Evolutionary conservation across 2,113 vertebrate genomes (phyloP).

Genomic region (Tragelaphus scriptus): DNA sequence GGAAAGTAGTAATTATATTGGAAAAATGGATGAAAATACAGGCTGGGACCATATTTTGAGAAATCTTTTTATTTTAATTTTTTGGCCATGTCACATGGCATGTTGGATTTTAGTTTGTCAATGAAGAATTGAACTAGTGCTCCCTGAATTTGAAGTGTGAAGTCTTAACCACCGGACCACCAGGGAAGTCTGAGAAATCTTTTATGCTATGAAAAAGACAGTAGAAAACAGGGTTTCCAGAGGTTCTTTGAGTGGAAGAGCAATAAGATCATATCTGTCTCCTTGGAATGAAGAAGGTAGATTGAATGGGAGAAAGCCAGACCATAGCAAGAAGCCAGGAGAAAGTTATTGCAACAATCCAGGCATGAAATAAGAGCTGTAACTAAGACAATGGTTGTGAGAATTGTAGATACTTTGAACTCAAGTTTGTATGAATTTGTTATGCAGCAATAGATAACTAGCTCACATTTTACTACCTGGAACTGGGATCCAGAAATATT

Average conservation of each 20-base stretch:
- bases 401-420: not conserved
- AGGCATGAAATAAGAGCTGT: not conserved
- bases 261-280: not conserved
- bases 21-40: not conserved
- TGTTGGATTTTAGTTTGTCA: not conserved
- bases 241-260: not conserved
- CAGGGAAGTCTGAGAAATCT: not conserved
- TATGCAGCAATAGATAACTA: not conserved
- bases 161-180: not conserved
- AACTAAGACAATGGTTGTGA: not conserved
- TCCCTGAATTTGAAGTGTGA: not conserved
- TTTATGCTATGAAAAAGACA: not conserved
- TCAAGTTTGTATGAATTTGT: not conserved
- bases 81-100: not conserved
- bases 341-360: not conserved
- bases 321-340: not conserved
- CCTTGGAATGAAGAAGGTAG: not conserved
- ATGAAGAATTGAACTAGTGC: not conserved
- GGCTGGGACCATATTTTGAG: not conserved
- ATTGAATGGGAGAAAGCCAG: not conserved
- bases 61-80: not conserved
- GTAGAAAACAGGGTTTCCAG: not conserved
- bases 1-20: not conserved
- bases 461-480: not conserved
- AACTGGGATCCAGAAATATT: not conserved